Percentiles rank a stretch among this genome's conserved stretches.
phyloP scores from a whole-genome alignment of 2,888 invertebrate species.

The Iselma pallidipennis region DNA sequence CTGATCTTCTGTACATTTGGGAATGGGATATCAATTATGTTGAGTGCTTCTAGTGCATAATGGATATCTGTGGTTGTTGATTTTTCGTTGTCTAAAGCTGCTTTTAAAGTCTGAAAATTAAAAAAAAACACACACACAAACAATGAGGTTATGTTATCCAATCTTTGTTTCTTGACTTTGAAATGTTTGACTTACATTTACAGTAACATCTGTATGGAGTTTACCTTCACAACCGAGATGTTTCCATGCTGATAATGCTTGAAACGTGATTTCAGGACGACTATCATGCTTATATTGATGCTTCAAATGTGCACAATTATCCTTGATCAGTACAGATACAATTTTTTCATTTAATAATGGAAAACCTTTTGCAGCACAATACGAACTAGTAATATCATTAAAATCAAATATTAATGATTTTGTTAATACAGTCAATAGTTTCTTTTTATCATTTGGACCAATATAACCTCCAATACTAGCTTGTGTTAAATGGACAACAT shows the following conservation, averaged over 20 bases:
- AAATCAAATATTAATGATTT: constrained; percentile 41
- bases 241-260: constrained; percentile 44
- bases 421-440: constrained; percentile 44
- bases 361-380: constrained; percentile 76
- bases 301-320: constrained; percentile 55
- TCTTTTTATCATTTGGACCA: constrained; percentile 42
- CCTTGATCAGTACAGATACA: constrained; percentile 57
- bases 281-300: constrained; percentile 42
- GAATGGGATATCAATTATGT: constrained; percentile 67
- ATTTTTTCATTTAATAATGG: constrained; percentile 67
- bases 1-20: constrained; percentile 69
- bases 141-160: not conserved
- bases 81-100: constrained; percentile 68
- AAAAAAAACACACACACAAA: not conserved
- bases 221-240: constrained; percentile 46
- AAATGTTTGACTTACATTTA: constrained; percentile 56
- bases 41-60: constrained; percentile 72
- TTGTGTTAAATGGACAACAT: constrained; percentile 28
- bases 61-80: constrained; percentile 72
- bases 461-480: constrained; percentile 53
- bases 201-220: constrained; percentile 42
- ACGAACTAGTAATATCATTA: constrained; percentile 68
- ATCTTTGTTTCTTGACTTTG: not conserved
- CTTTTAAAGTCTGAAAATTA: constrained; percentile 57
- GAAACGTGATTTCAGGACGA: constrained; percentile 41